Evolutionary conservation across 1,140 invertebrate genomes (phyloP), one percentile per base, ranked within the genome.

Genomic region (Caenorhabditis brenneri): DNA sequence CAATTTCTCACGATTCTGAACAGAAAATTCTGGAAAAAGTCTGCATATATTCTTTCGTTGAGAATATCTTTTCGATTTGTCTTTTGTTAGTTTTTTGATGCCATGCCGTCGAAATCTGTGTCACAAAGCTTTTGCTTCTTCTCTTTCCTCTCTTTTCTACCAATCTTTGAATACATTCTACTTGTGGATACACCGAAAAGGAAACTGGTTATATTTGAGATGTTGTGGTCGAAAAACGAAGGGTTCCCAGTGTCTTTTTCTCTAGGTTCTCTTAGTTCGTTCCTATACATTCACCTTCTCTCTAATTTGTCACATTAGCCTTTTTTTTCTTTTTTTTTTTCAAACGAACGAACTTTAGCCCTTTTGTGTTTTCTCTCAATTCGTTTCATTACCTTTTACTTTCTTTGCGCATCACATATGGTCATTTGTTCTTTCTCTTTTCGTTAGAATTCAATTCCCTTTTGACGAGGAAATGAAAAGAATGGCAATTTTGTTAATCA

Each of bases 271-370:
- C 31, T 65, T 65, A n/a, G n/a, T n/a, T n/a, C n/a, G n/a, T n/a
- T n/a, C n/a, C 15, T 24, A 1, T 36, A 15, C 31, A 36, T 9
- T 16, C 58, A 16, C 31, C 36, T 65, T 29, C 53, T 55, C 53
- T n/a, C 6, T 65, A 65, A 65, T 65, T 65, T 65, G 29, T n/a
- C 58, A 65, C 58, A 65, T 65, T 39, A 65, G 58, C 31, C 58
- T 10, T n/a, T 22, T 36, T 36, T n/a, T n/a, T n/a, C n/a, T n/a
- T n/a, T n/a, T n/a, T n/a, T n/a, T n/a, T n/a, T n/a, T n/a, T n/a
- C n/a, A n/a, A n/a, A n/a, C n/a, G 19, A 33, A 33, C 58, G 58
- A 65, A 65, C 58, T 65, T 65, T 65, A 39, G 31, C 58, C 58
- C 36, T 36, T 36, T 65, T 16, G 4, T 3, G 7, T 27, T 29